A percentile compares a stretch with the other conserved stretches of the same genome.
Conservation (phyloP, 2,113 vertebrate genomes). For the Puffinus mauretanicus region DNA sequence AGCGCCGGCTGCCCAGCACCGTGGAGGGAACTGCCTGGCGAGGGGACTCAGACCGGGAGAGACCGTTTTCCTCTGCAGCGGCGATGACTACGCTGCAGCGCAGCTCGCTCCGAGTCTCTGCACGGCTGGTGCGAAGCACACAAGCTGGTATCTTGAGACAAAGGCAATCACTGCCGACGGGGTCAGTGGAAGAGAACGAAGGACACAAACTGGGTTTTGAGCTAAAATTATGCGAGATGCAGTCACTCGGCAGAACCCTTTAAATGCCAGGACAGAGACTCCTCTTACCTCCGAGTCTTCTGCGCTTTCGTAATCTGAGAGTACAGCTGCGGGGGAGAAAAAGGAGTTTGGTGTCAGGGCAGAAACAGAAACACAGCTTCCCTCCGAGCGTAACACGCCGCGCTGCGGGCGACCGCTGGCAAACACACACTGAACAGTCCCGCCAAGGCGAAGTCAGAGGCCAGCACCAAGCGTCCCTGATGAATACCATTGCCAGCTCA, state of each 20-base stretch:
- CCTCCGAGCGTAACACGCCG: accelerated
- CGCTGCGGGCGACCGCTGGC: neutral
- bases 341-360: neutral
- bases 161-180: accelerated
- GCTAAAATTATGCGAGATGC: neutral
- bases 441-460: neutral
- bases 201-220: neutral
- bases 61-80: accelerated
- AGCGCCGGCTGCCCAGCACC: neutral
- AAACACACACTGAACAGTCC: neutral
- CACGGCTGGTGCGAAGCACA: accelerated
- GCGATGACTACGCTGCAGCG: accelerated
- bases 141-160: neutral
- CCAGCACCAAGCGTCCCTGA: neutral
- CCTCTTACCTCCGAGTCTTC: constrained; percentile 89
- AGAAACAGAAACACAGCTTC: neutral
- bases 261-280: neutral
- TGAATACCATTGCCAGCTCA: neutral
- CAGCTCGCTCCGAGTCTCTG: neutral
- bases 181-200: neutral
- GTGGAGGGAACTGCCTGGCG: accelerated
- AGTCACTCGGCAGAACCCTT: neutral
- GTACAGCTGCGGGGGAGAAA: constrained; percentile 80
- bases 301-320: constrained; percentile 96
- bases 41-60: neutral